Evolutionary conservation across 2,113 vertebrate genomes (phyloP).

Genomic region (Gymnocephalus cernua): DNA sequence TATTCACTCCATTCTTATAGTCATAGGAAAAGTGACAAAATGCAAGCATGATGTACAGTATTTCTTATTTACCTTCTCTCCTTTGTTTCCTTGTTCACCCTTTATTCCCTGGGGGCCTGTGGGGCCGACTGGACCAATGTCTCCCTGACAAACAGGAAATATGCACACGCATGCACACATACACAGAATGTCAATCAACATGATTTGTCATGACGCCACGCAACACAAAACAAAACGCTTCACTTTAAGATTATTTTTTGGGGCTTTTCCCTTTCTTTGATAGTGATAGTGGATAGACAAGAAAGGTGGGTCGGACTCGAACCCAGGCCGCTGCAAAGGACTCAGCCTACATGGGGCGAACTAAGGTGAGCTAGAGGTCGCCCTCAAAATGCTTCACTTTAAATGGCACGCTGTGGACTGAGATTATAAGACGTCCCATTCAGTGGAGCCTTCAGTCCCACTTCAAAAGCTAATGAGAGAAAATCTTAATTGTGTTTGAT

Average conservation of each 20-base stretch:
- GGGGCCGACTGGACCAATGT: constrained; percentile 84
- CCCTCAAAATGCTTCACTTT: constrained; percentile 31
- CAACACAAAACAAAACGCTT: constrained; percentile 27
- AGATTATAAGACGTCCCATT: constrained; percentile 49
- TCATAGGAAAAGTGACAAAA: neutral
- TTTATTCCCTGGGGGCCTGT: constrained; percentile 85
- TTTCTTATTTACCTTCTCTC: constrained; percentile 87
- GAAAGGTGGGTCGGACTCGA: no score
- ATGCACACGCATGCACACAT: constrained; percentile 18
- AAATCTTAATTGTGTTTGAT: constrained; percentile 68
- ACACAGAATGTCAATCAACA: constrained; percentile 25
- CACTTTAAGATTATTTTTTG: no score
- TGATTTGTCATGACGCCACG: constrained; percentile 4
- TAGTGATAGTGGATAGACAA: no score
- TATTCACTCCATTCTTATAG: neutral
- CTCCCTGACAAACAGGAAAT: constrained; percentile 82
- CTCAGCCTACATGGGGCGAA: no score
- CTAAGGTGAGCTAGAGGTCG: no score
- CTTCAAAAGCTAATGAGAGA: constrained; percentile 65
- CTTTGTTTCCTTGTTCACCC: constrained; percentile 88
- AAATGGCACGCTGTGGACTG: constrained; percentile 55
- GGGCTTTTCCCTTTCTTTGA: no score
- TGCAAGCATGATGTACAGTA: neutral
- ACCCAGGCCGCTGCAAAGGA: no score
- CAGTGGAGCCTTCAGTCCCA: constrained; percentile 44